These are phyloP conservation scores for Oopsacas minuta DNA, from an alignment of 37 sponge, comb jelly and placozoan genomes.

Conservation along the genomic window DNA sequence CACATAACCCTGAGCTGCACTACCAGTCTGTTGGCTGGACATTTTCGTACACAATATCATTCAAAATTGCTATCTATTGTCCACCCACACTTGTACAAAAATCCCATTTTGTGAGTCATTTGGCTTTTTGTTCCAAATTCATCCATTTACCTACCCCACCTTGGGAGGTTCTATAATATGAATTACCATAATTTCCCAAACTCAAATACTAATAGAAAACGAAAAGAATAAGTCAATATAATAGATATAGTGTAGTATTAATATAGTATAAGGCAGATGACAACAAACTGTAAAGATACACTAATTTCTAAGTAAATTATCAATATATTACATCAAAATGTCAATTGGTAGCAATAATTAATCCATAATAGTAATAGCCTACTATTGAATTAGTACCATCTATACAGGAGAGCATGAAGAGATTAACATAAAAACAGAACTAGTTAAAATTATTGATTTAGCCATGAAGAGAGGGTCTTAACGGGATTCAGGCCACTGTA, in stretches of 20 bases:
- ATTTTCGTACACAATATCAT: too few relatives aligned
- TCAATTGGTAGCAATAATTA: neutral
- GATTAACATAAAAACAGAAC: slow-evolving; percentile 18
- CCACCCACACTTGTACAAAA: too few relatives aligned
- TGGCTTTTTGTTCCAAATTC: too few relatives aligned
- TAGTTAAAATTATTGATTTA: slow-evolving; percentile 17
- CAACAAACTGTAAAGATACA: neutral
- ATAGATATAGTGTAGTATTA: neutral
- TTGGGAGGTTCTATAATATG: too few relatives aligned
- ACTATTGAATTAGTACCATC: neutral
- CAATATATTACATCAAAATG: slow-evolving; percentile 18
- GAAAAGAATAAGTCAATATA: neutral
- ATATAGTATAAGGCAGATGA: neutral
- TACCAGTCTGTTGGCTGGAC: too few relatives aligned
- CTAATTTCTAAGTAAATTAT: slow-evolving; percentile 16
- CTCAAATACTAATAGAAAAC: neutral
- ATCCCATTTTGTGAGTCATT: too few relatives aligned
- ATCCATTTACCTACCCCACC: too few relatives aligned
- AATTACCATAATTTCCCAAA: too few relatives aligned
- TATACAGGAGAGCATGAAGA: slow-evolving; percentile 18
- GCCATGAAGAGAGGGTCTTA: slow-evolving; percentile 1
- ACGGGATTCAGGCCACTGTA: slow-evolving; percentile 14
- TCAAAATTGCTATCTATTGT: too few relatives aligned
- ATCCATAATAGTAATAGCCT: neutral
- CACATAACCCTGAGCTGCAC: too few relatives aligned